These are phyloP conservation scores for Pterocles burchelli DNA, from an alignment of 2,113 vertebrate species.

Conservation along the genomic window DNA sequence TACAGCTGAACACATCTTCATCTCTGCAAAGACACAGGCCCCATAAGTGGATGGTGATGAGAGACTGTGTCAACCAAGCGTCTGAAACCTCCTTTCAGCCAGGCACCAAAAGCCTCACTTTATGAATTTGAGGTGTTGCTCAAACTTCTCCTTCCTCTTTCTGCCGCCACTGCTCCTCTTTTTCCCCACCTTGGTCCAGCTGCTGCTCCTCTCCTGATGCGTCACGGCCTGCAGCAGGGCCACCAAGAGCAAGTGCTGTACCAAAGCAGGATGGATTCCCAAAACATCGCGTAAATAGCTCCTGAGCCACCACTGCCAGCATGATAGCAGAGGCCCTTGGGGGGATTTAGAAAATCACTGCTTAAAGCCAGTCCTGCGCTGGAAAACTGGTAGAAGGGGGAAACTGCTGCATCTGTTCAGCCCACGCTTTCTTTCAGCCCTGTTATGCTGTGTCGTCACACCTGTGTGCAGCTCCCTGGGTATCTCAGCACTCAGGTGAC, in stretches of 20 bases:
- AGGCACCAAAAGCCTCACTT: neutral
- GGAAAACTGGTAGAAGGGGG: neutral
- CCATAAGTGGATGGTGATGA: neutral
- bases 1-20: neutral
- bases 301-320: neutral
- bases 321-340: neutral
- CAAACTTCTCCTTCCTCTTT: neutral
- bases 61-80: accelerated
- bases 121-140: neutral
- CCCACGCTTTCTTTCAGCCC: neutral
- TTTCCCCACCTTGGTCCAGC: neutral
- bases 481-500: neutral
- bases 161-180: neutral
- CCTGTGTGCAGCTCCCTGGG: neutral
- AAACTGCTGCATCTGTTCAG: neutral
- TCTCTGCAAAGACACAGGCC: neutral
- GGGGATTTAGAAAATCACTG: constrained; percentile 13
- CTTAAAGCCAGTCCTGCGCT: neutral
- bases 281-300: constrained; percentile 11
- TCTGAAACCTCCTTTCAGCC: neutral
- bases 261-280: neutral
- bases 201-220: neutral
- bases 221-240: neutral
- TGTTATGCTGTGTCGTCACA: neutral
- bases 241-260: neutral